A percentile compares a stretch with the other conserved stretches of the same genome.
phyloP scores from a whole-genome alignment of 2,888 invertebrate species.

The Caenorhabditis sp. region DNA sequence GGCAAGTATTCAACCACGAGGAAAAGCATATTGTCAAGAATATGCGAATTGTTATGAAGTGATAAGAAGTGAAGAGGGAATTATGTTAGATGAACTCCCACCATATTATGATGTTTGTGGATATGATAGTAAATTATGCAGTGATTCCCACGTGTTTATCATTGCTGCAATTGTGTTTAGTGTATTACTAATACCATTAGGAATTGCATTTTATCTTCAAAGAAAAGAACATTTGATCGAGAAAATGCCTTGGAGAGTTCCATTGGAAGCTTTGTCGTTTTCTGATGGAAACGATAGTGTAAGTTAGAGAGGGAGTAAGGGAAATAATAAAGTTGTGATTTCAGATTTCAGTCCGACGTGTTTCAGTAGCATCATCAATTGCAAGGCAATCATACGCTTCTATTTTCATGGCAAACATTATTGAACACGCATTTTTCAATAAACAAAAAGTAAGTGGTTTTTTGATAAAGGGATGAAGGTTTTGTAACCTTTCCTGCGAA shows the following conservation, averaged over 20 bases:
- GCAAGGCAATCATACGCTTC: conserved; percentile 33
- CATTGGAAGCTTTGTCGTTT: conserved; percentile 37
- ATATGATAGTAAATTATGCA: conserved; percentile 45
- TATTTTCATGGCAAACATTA: conserved; percentile 20
- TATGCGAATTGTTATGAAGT: conserved; percentile 31
- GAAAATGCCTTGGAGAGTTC: conserved; percentile 56
- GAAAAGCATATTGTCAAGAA: conserved; percentile 4
- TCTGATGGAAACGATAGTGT: conserved; percentile 11
- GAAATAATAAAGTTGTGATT: not conserved
- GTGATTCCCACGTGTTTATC: conserved; percentile 41
- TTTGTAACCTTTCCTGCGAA: too few species aligned
- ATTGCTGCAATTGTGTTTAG: conserved; percentile 36
- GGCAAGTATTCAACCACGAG: conserved; percentile 21
- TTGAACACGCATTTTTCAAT: conserved; percentile 23
- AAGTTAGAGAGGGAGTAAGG: not conserved
- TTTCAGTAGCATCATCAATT: conserved; percentile 25
- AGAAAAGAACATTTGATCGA: conserved; percentile 51
- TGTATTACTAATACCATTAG: conserved; percentile 40
- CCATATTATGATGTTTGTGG: conserved; percentile 42
- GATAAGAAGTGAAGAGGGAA: not conserved
- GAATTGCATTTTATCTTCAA: conserved; percentile 50
- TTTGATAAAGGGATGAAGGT: too few species aligned
- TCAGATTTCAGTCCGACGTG: conserved; percentile 22
- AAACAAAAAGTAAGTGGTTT: conserved; percentile 9
- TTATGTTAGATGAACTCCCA: conserved; percentile 35